Conservation (phyloP, 2,888 invertebrate genomes). For the Ptilodon capucinus region DNA sequence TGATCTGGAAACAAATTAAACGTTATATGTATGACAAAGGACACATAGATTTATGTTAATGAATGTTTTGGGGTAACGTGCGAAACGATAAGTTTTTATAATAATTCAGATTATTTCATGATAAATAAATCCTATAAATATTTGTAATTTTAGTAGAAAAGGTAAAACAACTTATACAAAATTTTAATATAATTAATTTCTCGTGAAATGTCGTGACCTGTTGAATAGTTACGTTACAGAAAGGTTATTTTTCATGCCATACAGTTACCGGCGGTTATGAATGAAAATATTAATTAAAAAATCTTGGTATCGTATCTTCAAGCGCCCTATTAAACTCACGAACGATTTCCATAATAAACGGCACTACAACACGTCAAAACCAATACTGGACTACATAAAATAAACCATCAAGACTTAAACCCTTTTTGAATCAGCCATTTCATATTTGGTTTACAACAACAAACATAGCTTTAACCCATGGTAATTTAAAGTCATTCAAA, state of each 20-base stretch:
- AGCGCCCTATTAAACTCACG: slow-evolving; percentile 20
- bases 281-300: slow-evolving; percentile 2
- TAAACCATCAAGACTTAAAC: slow-evolving; percentile 38
- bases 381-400: slow-evolving; percentile 37
- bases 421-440: slow-evolving; percentile 44
- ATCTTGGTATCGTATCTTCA: slow-evolving; percentile 1
- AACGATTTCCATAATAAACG: slow-evolving; percentile 30
- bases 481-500: slow-evolving; percentile 6
- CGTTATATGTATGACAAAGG: too few species aligned
- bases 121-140: too few species aligned
- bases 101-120: too few species aligned
- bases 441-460: slow-evolving; percentile 54
- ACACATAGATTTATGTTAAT: too few species aligned
- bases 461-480: slow-evolving; percentile 6
- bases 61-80: too few species aligned
- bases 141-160: too few species aligned
- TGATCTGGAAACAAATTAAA: slow-evolving; percentile 51
- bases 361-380: slow-evolving; percentile 29
- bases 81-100: too few species aligned
- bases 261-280: not conserved
- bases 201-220: too few species aligned
- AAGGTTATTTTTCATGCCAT: not conserved
- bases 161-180: too few species aligned
- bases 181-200: too few species aligned
- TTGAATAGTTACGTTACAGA: too few species aligned